These are phyloP conservation scores for Caenorhabditis sp. DNA, from an alignment of 2,888 invertebrate genomes.

Conservation along the genomic window DNA sequence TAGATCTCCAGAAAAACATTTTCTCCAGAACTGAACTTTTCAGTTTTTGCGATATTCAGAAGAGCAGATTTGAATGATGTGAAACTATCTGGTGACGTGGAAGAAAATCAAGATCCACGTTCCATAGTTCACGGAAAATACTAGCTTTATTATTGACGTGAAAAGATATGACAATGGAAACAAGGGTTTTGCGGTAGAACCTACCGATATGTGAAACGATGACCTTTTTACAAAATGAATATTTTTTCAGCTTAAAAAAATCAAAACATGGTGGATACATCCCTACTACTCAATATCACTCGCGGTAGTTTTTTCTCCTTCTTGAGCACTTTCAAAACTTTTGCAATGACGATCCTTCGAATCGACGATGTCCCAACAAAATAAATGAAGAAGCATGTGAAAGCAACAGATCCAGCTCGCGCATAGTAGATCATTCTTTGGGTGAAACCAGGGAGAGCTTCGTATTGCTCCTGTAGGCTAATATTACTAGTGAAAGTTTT, in stretches of 20 bases:
- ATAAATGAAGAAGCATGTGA: constrained; percentile 37
- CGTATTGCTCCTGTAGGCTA: constrained; percentile 31
- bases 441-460: constrained; percentile 1
- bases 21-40: not conserved
- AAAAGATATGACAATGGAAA: no score
- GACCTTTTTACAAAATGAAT: no score
- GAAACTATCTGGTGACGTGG: no score
- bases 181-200: no score
- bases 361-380: constrained; percentile 37
- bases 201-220: no score
- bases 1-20: constrained; percentile 17
- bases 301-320: not conserved
- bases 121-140: no score
- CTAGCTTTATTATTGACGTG: no score
- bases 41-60: no score
- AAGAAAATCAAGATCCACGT: no score
- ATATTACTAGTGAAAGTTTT: no score
- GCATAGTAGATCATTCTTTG: constrained; percentile 29
- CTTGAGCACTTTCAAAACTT: not conserved
- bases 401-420: constrained; percentile 22
- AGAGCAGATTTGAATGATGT: no score
- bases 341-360: constrained; percentile 26
- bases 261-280: constrained; percentile 26
- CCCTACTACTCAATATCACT: constrained; percentile 17
- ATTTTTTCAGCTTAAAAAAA: no score